Evolutionary conservation across 2,888 invertebrate genomes (phyloP), one percentile per base, ranked within the genome.

Genomic region (Andrena dorsata): DNA sequence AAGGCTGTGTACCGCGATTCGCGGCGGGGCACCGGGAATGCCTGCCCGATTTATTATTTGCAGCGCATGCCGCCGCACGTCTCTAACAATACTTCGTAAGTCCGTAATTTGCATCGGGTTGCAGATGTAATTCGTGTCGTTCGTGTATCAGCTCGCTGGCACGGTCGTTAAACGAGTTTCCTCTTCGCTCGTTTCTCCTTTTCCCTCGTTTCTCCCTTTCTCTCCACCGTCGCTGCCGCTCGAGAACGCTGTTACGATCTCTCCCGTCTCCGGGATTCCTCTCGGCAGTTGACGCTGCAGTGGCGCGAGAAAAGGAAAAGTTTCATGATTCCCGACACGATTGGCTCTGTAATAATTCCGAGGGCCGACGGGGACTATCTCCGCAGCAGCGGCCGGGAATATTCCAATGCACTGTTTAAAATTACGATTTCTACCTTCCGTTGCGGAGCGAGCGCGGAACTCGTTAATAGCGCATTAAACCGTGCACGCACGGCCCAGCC

Each of bases 21-120:
- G 30, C 16, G 3, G 53, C 4, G 23, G 10, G n/a, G 20, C 41
- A 0, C 63, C 10, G 8, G 72, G 47, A 30, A 30, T 10, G 69
- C 68, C 35, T 10, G 69, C 68, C 35, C 75, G 77, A 80, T 88
- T 88, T 88, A 88, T 88, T 86, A 88, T 88, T 86, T 88, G 83
- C 76, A 82, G 77, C 81, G 86, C 81, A 79, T 65, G 84, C 79
- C 68, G 82, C 71, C 80, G 82, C 84, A 77, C 80, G 88, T 83
- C 85, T 75, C 83, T 75, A 88, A 88, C 88, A 88, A 88, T 88
- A 86, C 88, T 88, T 88, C 83, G 86, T 86, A 86, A 88, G 86
- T 86, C 80, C 74, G 85, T 76, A 88, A 88, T 88, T 88, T 88
- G 88, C 88, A 88, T 88, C 88, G 88, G 82, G 88, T 83, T 86